Percentiles rank a stretch among this genome's conserved stretches.
phyloP scores from a whole-genome alignment of 2,797 vertebrate genomes.

The Enteromius radiatus region DNA sequence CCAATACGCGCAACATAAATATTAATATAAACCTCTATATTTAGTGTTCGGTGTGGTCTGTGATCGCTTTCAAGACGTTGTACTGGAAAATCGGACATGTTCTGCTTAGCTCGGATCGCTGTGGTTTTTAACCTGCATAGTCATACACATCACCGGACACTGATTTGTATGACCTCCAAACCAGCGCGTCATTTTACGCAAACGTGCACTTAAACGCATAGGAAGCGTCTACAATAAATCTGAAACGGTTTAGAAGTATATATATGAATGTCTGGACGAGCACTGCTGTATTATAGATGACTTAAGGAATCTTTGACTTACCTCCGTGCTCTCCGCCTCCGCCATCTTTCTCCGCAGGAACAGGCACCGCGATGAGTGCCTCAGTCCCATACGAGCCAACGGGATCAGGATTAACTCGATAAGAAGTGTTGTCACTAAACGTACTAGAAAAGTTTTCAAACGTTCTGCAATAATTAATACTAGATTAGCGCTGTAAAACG shows the following conservation, averaged over 20 bases:
- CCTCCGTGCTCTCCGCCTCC: conserved; percentile 95
- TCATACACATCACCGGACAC: conserved; percentile 11
- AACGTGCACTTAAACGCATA: not conserved
- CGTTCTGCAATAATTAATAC: not conserved
- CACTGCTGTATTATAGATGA: conserved; percentile 33
- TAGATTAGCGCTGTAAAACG: not conserved
- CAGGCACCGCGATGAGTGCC: conserved; percentile 98
- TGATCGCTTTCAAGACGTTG: not conserved
- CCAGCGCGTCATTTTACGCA: conserved; percentile 9
- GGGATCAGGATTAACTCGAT: conserved; percentile 67
- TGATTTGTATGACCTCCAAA: conserved; percentile 48
- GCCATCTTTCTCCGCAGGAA: conserved; percentile 98
- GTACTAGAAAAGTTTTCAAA: conserved; percentile 30
- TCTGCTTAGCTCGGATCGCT: not conserved
- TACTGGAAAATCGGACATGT: not conserved
- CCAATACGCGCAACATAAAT: not conserved
- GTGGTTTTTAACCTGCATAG: not conserved
- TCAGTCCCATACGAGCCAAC: conserved; percentile 94
- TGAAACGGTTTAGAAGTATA: not conserved
- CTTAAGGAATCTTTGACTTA: conserved; percentile 75
- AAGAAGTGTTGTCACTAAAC: conserved; percentile 8
- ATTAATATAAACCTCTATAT: not conserved
- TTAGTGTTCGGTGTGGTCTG: not conserved
- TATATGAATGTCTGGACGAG: not conserved
- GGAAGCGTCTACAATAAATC: not conserved